phyloP scores from a whole-genome alignment of 2,113 vertebrate species.

The Tupaia chinensis region DNA sequence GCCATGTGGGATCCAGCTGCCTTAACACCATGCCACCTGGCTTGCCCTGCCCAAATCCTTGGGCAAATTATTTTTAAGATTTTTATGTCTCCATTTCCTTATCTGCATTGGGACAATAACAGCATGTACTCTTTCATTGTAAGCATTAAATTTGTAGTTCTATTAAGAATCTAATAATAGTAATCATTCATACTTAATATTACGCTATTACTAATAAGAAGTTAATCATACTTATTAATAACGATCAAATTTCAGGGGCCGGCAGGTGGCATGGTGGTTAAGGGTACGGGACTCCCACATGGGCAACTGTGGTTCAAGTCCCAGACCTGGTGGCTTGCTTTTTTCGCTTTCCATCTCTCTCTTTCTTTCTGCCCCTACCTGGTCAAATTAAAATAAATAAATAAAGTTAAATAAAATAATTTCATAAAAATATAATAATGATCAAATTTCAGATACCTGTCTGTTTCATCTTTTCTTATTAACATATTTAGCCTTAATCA shows the following conservation, averaged over 20 bases:
- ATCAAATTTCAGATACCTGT: background rate
- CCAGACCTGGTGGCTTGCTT: no score
- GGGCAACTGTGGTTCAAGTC: no score
- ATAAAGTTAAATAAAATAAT: no score
- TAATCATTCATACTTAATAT: background rate
- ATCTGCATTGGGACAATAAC: background rate
- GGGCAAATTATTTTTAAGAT: background rate
- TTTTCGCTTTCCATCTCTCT: no score
- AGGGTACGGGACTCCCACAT: no score
- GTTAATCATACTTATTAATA: background rate
- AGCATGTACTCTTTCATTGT: background rate
- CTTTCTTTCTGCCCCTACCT: no score
- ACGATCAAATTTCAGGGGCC: background rate
- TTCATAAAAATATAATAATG: background rate
- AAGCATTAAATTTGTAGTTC: background rate
- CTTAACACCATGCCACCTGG: no score
- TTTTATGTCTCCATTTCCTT: slow-evolving; percentile 6
- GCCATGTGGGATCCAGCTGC: no score
- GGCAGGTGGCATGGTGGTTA: no score
- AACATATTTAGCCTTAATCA: background rate
- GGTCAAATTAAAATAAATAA: no score
- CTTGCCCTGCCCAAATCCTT: background rate
- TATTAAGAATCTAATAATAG: background rate
- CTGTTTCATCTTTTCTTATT: slow-evolving; percentile 23
- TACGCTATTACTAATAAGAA: background rate